Base-by-base conservation (phyloP, 1,140 invertebrate genomes). In the Trypoxylus dichotomus region DNA sequence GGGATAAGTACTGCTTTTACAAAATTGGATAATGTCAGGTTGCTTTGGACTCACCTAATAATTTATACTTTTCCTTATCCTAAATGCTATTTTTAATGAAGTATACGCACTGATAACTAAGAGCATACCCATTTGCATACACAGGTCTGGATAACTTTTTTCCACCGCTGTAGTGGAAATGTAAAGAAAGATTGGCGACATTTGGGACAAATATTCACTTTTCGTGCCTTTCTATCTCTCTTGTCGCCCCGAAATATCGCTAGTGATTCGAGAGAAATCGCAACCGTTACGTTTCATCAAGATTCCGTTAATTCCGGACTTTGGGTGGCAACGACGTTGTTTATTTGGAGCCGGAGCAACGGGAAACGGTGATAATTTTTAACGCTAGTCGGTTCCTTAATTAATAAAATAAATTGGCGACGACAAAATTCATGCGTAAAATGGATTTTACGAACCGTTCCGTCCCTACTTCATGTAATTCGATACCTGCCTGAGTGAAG, bases 381-480 rank as follows among this genome's bases (percentile, higher is more conserved):
- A 54, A 54, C 47, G 47, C 19, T 54, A 54, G 13, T 54, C 47
- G 47, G 47, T n/a, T 54, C 47, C 47, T 15, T 54, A 54, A 54
- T 54, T 54, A 54, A 54, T 54, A 54, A 54, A 54, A 54, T 54
- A 54, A 19, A 54, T 54, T 54, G 47, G 47, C 47, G 47, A 54
- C 47, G 15, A 54, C 47, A 19, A 54, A 54, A 54, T 54, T 54
- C 47, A 54, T 54, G 47, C 47, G 47, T 54, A 54, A 54, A 54
- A 54, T 37, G 32, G 32, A 37, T 37, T 37, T 37, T 37, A 15
- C 47, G 47, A 54, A 19, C 15, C 15, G 7, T 19, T 54, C 15
- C 47, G 15, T 19, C 15, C 15, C 47, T 54, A 19, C 19, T 47
- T 3, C 3, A 1, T 5, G 47, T 54, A 54, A 54, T 54, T 54